Evolutionary conservation across 2,797 vertebrate genomes (phyloP).

Genomic region (Thunnus albacares): DNA sequence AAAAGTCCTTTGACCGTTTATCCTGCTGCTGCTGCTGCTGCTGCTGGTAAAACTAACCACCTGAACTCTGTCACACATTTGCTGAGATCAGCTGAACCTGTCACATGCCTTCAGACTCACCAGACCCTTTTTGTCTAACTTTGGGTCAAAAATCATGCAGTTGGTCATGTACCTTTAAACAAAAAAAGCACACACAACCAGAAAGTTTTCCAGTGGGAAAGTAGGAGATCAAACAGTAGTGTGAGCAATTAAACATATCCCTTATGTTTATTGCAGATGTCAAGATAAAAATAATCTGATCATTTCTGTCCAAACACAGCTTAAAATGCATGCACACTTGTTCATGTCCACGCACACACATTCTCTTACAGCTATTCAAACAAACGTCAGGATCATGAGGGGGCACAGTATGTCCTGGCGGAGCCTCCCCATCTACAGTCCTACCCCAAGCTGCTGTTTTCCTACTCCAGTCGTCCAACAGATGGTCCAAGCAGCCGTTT

Average conservation of each 20-base stretch:
- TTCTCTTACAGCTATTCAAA: conserved; percentile 50
- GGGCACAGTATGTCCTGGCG: conserved; percentile 32
- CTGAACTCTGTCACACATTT: conserved; percentile 61
- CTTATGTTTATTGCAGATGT: conserved; percentile 6
- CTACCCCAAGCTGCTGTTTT: conserved; percentile 72
- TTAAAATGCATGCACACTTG: conserved; percentile 5
- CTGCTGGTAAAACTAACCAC: conserved; percentile 54
- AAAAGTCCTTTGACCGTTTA: conserved; percentile 56
- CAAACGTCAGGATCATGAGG: conserved; percentile 26
- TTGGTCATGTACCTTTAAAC: conserved; percentile 8
- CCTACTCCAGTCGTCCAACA: conserved; percentile 69
- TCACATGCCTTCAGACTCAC: conserved; percentile 29
- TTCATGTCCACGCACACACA: not conserved
- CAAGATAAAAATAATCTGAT: not conserved
- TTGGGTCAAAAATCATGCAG: conserved; percentile 20
- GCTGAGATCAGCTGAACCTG: conserved; percentile 44
- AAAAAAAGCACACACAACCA: not conserved
- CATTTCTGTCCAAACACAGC: conserved; percentile 16
- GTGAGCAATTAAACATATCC: not conserved
- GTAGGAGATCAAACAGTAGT: not conserved
- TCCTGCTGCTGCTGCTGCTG: conserved; percentile 35
- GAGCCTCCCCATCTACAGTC: conserved; percentile 45
- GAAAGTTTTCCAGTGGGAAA: not conserved
- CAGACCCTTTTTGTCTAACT: conserved; percentile 23
- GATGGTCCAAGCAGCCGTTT: conserved; percentile 71